A percentile compares a stretch with the other conserved stretches of the same genome.
These are phyloP conservation scores for Recurvirostra avosetta DNA, from an alignment of 2,113 vertebrate genomes.

Conservation along the genomic window DNA sequence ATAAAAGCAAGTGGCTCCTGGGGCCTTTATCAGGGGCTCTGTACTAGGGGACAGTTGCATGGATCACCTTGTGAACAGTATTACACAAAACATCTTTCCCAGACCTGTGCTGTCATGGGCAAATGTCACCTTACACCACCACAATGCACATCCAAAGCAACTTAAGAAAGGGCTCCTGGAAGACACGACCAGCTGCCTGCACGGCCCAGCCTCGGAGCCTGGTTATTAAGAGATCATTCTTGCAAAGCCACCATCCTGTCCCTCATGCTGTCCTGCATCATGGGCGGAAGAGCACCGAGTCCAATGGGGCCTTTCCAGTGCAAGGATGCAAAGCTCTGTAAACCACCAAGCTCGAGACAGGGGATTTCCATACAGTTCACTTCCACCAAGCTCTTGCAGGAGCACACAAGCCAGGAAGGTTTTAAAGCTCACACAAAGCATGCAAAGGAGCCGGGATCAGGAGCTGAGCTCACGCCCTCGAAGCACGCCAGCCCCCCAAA, in stretches of 20 bases:
- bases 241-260: neutral
- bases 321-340: neutral
- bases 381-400: neutral
- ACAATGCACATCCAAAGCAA: neutral
- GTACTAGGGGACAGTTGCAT: neutral
- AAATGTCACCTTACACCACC: neutral
- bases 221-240: neutral
- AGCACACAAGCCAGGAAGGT: neutral
- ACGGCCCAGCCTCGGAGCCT: neutral
- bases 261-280: neutral
- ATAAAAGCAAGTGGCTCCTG: neutral
- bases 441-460: neutral
- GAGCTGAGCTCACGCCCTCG: neutral
- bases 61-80: rapidly evolving
- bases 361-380: neutral
- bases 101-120: neutral
- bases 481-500: neutral
- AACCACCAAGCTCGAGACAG: neutral
- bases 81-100: neutral
- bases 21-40: neutral
- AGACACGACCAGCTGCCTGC: rapidly evolving
- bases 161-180: neutral
- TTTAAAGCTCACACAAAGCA: neutral
- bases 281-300: rapidly evolving
- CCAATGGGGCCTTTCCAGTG: rapidly evolving